Evolutionary conservation across 2,888 invertebrate genomes (phyloP).

Genomic region (Dorcus parallelipipedus): DNA sequence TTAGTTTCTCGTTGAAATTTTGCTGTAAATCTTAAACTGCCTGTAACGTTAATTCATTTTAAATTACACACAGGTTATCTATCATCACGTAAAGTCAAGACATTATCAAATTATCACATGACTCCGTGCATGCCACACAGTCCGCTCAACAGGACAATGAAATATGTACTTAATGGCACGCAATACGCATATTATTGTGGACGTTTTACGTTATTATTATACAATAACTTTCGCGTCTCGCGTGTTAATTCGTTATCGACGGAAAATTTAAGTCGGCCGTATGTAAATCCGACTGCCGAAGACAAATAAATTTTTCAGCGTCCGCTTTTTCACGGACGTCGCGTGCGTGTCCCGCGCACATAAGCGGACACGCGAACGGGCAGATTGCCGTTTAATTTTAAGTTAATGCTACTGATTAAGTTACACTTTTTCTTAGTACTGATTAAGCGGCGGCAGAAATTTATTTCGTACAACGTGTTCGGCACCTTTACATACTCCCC

Average conservation of each 20-base stretch:
- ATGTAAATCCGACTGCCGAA: slow-evolving; percentile 34
- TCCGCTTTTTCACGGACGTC: slow-evolving; percentile 12
- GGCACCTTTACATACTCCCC: slow-evolving; percentile 21
- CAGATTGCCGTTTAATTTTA: slow-evolving; percentile 38
- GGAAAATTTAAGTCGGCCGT: slow-evolving; percentile 37
- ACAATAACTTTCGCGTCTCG: slow-evolving; percentile 25
- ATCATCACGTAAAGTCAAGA: too few relatives aligned
- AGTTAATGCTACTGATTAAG: slow-evolving; percentile 39
- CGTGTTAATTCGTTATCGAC: slow-evolving; percentile 40
- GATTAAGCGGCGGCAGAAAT: slow-evolving; percentile 21
- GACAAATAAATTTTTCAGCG: slow-evolving; percentile 38
- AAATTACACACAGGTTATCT: too few relatives aligned
- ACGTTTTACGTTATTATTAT: slow-evolving; percentile 14
- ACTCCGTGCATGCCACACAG: background rate
- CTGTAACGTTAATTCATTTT: too few relatives aligned
- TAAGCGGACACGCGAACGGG: slow-evolving; percentile 38
- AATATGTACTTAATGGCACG: slow-evolving; percentile 4
- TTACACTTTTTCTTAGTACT: slow-evolving; percentile 36
- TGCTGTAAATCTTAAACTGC: too few relatives aligned
- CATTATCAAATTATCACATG: slow-evolving; percentile 1
- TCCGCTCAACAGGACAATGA: background rate
- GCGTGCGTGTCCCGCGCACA: slow-evolving; percentile 36
- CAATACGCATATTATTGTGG: slow-evolving; percentile 4
- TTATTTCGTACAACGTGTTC: slow-evolving; percentile 30
- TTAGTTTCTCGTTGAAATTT: too few relatives aligned